Evolutionary conservation across 2,797 vertebrate species (phyloP), one percentile per base, ranked within the genome.

Genomic region (Acridotheres tristis): DNA sequence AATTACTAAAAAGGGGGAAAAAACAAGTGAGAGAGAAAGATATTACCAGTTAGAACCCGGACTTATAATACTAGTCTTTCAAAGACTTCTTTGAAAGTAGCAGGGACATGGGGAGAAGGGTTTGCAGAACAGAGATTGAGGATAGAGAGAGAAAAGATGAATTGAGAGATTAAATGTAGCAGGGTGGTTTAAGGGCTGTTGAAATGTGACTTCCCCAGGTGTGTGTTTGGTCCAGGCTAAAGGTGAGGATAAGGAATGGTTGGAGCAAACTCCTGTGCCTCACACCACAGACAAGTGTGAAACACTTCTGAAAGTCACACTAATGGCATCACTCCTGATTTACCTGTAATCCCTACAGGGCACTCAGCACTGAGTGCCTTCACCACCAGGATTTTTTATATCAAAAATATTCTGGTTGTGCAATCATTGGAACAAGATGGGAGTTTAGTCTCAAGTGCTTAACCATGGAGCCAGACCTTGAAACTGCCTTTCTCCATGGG

Each of bases 111-210:
- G 16, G 43, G 16, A 76, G 47, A 40, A 76, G n/a, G 17, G 19
- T 67, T 81, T 83, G 62, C 6, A 3, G 63, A 76, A 47, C n/a
- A 87, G 45, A 77, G 32, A 69, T 8, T 32, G 51, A 94, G 93
- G 57, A 91, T 13, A 55, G 67, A 85, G 59, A 95, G 91, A 95
- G 58, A 88, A 94, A 63, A 97, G 92, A 95, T 76, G 40, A 96
- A 94, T 54, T 55, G 85, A 92, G 80, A 81, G 36, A 80, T 96
- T 95, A 90, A 96, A 94, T 48, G 32, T 47, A 89, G 55, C 76
- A 43, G 21, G 57, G 36, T 76, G 84, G 75, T 92, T 75, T 72
- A 71, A 90, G 65, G n/a, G 71, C 76, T 92, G 67, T 36, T 93
- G 89, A 98, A 97, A 93, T 73, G 69, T 3, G 22, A 89, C 42